Evolutionary conservation across 2,797 vertebrate genomes (phyloP).

Genomic region (Podarcis siculus): DNA sequence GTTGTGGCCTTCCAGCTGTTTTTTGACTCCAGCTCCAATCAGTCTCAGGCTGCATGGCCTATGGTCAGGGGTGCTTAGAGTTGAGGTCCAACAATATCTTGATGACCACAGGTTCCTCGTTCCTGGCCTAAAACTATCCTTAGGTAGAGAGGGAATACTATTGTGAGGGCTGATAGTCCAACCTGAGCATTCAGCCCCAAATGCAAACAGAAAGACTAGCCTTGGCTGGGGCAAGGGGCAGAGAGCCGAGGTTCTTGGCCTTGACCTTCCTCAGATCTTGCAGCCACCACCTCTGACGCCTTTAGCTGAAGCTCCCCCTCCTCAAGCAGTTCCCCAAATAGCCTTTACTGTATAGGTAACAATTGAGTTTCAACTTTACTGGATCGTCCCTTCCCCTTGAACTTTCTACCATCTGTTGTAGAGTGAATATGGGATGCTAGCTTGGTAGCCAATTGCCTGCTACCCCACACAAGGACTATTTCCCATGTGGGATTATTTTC

Average conservation of each 20-base stretch:
- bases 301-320: too few relatives aligned
- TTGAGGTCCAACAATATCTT: too few relatives aligned
- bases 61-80: too few relatives aligned
- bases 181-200: neutral
- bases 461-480: neutral
- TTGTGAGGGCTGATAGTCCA: neutral
- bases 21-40: too few relatives aligned
- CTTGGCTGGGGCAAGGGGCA: neutral
- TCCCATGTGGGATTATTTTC: constrained; percentile 2
- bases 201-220: neutral
- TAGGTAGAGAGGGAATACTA: neutral
- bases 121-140: too few relatives aligned
- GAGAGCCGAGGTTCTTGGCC: neutral
- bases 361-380: neutral
- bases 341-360: neutral
- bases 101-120: too few relatives aligned
- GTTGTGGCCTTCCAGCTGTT: too few relatives aligned
- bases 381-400: neutral
- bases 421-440: neutral
- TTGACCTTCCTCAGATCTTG: neutral
- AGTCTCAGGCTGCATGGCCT: too few relatives aligned
- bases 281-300: neutral
- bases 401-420: neutral
- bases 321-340: neutral
- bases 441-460: neutral